Evolutionary conservation across 2,888 invertebrate genomes (phyloP), one percentile per base, ranked within the genome.

Genomic region (Caenorhabditis sinica): DNA sequence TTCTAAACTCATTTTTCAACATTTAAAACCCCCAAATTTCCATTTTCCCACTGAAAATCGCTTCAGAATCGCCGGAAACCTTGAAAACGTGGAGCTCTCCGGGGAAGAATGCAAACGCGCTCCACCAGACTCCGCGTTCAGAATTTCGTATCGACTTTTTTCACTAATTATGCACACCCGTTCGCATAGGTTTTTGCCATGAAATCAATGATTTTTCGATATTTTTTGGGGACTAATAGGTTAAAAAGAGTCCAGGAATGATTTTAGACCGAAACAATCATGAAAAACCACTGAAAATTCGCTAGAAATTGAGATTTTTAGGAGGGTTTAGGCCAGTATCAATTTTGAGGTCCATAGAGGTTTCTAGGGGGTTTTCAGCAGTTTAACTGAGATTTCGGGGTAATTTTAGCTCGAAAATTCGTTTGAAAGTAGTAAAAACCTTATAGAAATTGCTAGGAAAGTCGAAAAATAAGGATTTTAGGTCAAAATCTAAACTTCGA

Each of bases 121-220:
- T 61, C 61, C 61, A 61, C 33, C 15, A 49, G 20, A 72, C 72
- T 13, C n/a, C 17, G n/a, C 17, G 30, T 33, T 33, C 8, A 8
- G 17, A 53, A n/a, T 36, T 71, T 71, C 58, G 45, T 61, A 72
- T 72, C 61, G 72, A 72, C 61, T 53, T 68, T 68, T 68, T 4
- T 60, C 33, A 33, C 33, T 6, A 33, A 33, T 33, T 33, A 33
- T 33, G 33, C 33, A 33, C 33, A 8, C 8, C 25, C 9, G 20
- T 53, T 53, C 20, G 20, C 9, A 23, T 53, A 1, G 28, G 28
- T 28, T 56, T 56, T 56, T 28, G 15, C 4, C 17, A 8, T 36
- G 36, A 11, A 8, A 8, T 36, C 11, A 8, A 36, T 36, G 36
- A 17, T 43, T 43, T 43, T 43, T 43, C 15, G 2, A 8, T 28